Conservation (phyloP, 2,888 invertebrate species). For the Pollenia amentaria region DNA sequence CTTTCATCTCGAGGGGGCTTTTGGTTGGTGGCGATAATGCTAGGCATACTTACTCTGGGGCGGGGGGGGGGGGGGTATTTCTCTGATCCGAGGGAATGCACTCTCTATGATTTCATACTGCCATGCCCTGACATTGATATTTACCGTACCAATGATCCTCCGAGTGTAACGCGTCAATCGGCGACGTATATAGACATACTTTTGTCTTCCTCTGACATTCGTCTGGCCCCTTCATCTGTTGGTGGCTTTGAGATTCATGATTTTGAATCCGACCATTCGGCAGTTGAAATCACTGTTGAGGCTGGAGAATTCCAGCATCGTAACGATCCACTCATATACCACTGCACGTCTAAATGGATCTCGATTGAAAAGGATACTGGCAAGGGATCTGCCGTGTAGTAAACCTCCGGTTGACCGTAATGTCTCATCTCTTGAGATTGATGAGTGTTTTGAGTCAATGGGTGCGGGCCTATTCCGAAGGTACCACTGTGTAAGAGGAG, state of each 20-base stretch:
- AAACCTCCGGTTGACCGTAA: constrained; percentile 1
- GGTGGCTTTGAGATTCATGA: not conserved
- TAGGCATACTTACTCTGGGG: not conserved
- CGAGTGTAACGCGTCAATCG: not conserved
- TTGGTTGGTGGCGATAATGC: not conserved
- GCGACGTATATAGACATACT: not conserved
- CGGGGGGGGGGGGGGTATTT: not conserved
- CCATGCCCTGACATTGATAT: too few species aligned
- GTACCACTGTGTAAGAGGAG: not conserved
- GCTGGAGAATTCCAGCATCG: not conserved
- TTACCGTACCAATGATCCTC: not conserved
- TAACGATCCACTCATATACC: not conserved
- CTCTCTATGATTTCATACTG: too few species aligned
- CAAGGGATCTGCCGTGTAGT: not conserved
- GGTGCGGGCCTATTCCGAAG: not conserved
- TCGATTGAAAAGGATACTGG: not conserved
- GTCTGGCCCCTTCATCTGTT: not conserved
- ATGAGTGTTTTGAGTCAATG: not conserved
- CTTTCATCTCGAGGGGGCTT: not conserved
- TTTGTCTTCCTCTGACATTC: not conserved
- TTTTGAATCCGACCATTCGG: not conserved
- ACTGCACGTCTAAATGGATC: constrained; percentile 8
- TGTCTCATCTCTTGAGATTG: not conserved
- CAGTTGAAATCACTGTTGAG: not conserved
- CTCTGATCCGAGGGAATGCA: not conserved